phyloP scores from a whole-genome alignment of 2,113 vertebrate species.

The Peromyscus leucopus region DNA sequence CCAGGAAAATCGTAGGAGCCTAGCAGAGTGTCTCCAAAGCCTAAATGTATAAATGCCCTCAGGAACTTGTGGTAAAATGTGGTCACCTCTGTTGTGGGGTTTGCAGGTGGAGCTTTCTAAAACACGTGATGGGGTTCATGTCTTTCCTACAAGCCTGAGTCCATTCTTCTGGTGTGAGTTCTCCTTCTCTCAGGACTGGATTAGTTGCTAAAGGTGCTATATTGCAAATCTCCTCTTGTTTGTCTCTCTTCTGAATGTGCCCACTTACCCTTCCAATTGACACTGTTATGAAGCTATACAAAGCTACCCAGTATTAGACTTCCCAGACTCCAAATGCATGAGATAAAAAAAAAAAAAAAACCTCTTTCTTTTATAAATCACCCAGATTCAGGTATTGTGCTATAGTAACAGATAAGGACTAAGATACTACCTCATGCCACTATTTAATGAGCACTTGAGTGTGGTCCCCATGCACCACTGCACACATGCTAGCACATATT shows the following conservation, averaged over 20 bases:
- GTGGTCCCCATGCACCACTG: too few relatives aligned
- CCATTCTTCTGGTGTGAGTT: background rate
- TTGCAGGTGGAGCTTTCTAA: background rate
- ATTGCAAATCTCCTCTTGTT: background rate
- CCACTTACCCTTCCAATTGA: background rate
- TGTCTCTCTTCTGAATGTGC: background rate
- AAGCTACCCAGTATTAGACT: background rate
- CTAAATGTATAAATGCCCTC: background rate
- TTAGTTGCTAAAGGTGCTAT: background rate
- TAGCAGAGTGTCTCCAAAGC: background rate
- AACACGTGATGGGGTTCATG: background rate
- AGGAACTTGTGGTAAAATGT: background rate
- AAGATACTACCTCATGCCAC: background rate
- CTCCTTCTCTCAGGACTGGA: background rate
- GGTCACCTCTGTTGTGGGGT: background rate
- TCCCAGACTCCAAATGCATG: background rate
- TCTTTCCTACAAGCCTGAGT: background rate
- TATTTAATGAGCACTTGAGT: rapidly evolving
- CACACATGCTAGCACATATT: rapidly evolving
- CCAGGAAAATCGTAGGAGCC: background rate
- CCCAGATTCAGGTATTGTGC: background rate
- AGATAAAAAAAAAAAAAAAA: background rate
- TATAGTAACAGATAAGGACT: background rate
- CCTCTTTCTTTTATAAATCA: background rate
- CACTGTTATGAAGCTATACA: background rate